A percentile compares a stretch with the other conserved stretches of the same genome.
phyloP scores from a whole-genome alignment of 2,888 invertebrate species.

The Daptonema setosum region DNA sequence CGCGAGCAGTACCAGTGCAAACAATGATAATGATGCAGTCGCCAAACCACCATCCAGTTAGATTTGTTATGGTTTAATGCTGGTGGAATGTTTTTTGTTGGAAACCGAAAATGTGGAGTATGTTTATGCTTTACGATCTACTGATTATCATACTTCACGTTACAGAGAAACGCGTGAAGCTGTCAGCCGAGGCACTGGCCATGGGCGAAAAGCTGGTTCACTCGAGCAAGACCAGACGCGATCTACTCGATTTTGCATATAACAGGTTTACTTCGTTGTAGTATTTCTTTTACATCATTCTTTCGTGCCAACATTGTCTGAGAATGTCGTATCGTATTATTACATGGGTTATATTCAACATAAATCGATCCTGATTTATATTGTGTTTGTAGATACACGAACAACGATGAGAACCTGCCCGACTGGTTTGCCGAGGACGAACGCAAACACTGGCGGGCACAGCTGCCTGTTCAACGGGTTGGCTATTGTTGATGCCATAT shows the following conservation, averaged over 20 bases:
- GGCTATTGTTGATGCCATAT: not conserved
- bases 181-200: conserved; percentile 68
- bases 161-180: conserved; percentile 33
- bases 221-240: conserved; percentile 68
- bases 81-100: too few relatives aligned
- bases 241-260: conserved; percentile 71
- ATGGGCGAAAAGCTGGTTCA: conserved; percentile 71
- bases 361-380: not conserved
- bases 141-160: too few relatives aligned
- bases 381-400: conserved; percentile 41
- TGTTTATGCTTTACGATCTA: too few relatives aligned
- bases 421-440: conserved; percentile 92
- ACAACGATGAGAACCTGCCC: conserved; percentile 71
- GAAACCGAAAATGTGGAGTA: too few relatives aligned
- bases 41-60: too few relatives aligned
- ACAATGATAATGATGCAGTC: too few relatives aligned
- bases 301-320: not conserved
- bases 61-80: too few relatives aligned
- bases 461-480: conserved; percentile 60
- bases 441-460: conserved; percentile 60
- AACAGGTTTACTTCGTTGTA: too few relatives aligned
- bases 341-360: not conserved
- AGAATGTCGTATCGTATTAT: not conserved
- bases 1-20: too few relatives aligned
- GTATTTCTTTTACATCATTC: not conserved